phyloP scores from a whole-genome alignment of 1,140 invertebrate species.

The Popillia japonica region DNA sequence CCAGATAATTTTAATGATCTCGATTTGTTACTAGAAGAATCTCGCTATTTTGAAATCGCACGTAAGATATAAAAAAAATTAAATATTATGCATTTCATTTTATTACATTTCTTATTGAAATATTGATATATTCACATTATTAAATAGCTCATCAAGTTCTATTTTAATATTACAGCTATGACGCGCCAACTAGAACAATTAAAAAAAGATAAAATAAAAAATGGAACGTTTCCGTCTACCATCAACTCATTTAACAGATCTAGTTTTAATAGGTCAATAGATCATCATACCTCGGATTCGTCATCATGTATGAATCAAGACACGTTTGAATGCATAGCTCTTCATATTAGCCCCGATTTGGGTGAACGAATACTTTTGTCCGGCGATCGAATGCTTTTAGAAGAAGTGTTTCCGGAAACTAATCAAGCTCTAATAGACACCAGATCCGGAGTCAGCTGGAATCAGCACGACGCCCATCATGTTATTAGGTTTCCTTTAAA shows the following conservation, averaged over 20 bases:
- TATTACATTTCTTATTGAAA: too few relatives aligned
- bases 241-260: conserved; percentile 52
- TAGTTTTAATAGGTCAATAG: conserved; percentile 38
- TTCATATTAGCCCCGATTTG: conserved; percentile 88
- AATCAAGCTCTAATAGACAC: conserved; percentile 84
- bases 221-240: conserved; percentile 57
- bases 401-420: conserved; percentile 82
- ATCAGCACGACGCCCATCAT: conserved; percentile 83
- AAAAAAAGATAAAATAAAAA: conserved; percentile 75
- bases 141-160: neutral
- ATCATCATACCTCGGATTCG: conserved; percentile 44
- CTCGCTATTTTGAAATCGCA: conserved; percentile 89
- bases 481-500: conserved; percentile 91
- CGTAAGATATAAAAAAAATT: conserved; percentile 71
- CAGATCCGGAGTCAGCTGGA: conserved; percentile 82
- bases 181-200: conserved; percentile 78
- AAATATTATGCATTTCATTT: too few relatives aligned
- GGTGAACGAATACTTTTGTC: conserved; percentile 88
- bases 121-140: neutral
- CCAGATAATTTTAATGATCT: conserved; percentile 88
- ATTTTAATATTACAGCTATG: conserved; percentile 67
- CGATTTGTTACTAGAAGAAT: conserved; percentile 92
- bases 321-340: conserved; percentile 82
- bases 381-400: conserved; percentile 77
- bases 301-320: conserved; percentile 53